Base-by-base conservation (phyloP, 2,113 vertebrate species). In the Nyctereutes procyonoides region DNA sequence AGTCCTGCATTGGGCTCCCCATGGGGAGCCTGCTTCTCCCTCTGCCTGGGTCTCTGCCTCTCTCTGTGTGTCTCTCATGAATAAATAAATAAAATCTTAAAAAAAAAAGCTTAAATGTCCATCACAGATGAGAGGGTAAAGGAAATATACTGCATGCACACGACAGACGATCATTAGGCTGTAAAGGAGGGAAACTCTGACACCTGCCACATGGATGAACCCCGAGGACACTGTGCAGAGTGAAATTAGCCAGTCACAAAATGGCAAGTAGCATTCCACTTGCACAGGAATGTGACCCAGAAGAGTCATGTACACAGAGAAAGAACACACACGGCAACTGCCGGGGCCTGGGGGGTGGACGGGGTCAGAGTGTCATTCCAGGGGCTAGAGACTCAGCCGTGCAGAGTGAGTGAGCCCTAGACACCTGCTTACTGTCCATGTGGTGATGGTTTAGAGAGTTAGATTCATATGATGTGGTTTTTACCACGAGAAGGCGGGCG, bases 61-160 rank as follows among this genome's bases (percentile, higher is more conserved):
- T 43, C 43, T 43, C 43, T 43, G 6, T 7, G 43, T 43, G 43
- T 43, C 43, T 43, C 43, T 43, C 43, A 43, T 43, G 43, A 43
- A 43, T 43, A 43, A 43, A 43, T 43, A 43, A 43, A 43, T 43
- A 43, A 43, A 43, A 43, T 43, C 6, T 43, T 43, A 7, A 43
- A 43, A 43, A 43, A 43, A 43, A 24, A 48, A 73, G 30, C 13
- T 10, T 10, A 19, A 19, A 10, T 20, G 26, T 84, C 22, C 24
- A 12, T 12, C 28, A 0, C 4, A 10, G n/a, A 43, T 38, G 30
- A 63, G 12, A 0, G 0, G 32, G 15, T 51, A n/a, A 65, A 79
- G n/a, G 56, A 62, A 35, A 56, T 26, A 17, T 14, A 5, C 32
- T 28, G 7, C n/a, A 28, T 48, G 24, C 16, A 17, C 32, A 32